These are phyloP conservation scores for Caenorhabditis parvicauda DNA, from an alignment of 2,888 invertebrate genomes.

Conservation along the genomic window DNA sequence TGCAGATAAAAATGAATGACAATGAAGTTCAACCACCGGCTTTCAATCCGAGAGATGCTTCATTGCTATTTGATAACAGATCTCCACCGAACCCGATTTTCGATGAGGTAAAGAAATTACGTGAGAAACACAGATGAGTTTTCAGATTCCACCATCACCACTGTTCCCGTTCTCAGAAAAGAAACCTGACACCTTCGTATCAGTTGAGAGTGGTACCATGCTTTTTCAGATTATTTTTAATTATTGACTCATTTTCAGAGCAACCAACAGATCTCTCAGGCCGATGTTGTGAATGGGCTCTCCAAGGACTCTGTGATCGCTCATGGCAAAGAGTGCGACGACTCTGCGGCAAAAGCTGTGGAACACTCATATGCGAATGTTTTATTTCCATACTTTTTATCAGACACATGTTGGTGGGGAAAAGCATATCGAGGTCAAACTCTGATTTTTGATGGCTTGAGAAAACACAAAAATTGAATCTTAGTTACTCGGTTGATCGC, in stretches of 20 bases:
- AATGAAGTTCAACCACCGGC: too few relatives aligned
- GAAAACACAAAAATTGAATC: not conserved
- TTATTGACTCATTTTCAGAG: not conserved
- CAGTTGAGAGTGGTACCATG: not conserved
- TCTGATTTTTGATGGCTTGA: too few relatives aligned
- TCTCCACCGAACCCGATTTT: not conserved
- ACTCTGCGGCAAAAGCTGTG: conserved; percentile 32
- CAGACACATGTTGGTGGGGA: too few relatives aligned
- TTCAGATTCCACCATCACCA: not conserved
- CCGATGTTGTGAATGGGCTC: conserved; percentile 38
- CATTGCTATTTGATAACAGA: not conserved
- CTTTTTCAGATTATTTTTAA: not conserved
- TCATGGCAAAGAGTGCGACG: conserved; percentile 30
- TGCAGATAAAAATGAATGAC: too few relatives aligned
- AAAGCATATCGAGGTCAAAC: too few relatives aligned
- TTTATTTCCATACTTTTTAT: not conserved
- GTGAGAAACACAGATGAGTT: not conserved
- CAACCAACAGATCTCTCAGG: conserved; percentile 4
- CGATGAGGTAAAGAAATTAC: not conserved
- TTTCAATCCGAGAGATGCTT: too few relatives aligned
- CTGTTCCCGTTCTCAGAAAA: not conserved
- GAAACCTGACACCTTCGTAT: too few relatives aligned
- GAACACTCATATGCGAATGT: conserved; percentile 34
- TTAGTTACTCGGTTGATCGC: too few relatives aligned
- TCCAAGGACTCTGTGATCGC: conserved; percentile 34